Percentiles rank a stretch among this genome's conserved stretches.
Conservation (phyloP, 1,140 invertebrate species). For the Dendrolimus punctatus region DNA sequence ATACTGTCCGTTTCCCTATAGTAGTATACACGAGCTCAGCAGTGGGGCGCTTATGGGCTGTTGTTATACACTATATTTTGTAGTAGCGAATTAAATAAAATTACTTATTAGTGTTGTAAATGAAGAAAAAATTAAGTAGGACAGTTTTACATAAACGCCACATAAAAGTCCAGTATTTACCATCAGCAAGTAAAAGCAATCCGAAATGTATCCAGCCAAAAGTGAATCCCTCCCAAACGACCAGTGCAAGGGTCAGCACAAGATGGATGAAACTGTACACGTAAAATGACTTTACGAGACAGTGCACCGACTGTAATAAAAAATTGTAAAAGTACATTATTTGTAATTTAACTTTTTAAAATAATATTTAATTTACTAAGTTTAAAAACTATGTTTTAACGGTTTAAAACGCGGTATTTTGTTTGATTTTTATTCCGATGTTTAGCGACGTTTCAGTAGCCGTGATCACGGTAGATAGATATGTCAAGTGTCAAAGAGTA, state of each 20-base stretch:
- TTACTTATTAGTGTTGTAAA: too few species aligned
- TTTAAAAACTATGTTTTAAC: too few species aligned
- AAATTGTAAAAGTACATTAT: conserved; percentile 1
- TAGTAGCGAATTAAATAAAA: too few species aligned
- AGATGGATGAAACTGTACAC: conserved; percentile 58
- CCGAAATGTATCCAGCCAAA: conserved; percentile 51
- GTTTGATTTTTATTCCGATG: too few species aligned
- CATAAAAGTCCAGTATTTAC: conserved; percentile 25
- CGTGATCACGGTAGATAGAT: too few species aligned
- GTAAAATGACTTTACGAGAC: conserved; percentile 52
- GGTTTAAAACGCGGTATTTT: too few species aligned
- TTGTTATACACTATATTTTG: too few species aligned
- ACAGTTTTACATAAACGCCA: neutral
- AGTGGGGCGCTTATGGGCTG: too few species aligned
- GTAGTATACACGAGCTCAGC: too few species aligned
- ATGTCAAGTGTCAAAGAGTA: too few species aligned
- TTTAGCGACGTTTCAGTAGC: too few species aligned
- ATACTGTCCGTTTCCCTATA: too few species aligned
- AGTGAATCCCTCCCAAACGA: conserved; percentile 47
- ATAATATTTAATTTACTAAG: neutral
- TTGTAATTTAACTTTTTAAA: neutral
- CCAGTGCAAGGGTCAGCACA: conserved; percentile 43
- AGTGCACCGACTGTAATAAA: conserved; percentile 45
- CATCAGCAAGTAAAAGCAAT: conserved; percentile 38
- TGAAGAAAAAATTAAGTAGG: neutral